A percentile compares a stretch with the other conserved stretches of the same genome.
phyloP scores from a whole-genome alignment of 1,140 invertebrate genomes.

The Teleogryllus occipitalis region DNA sequence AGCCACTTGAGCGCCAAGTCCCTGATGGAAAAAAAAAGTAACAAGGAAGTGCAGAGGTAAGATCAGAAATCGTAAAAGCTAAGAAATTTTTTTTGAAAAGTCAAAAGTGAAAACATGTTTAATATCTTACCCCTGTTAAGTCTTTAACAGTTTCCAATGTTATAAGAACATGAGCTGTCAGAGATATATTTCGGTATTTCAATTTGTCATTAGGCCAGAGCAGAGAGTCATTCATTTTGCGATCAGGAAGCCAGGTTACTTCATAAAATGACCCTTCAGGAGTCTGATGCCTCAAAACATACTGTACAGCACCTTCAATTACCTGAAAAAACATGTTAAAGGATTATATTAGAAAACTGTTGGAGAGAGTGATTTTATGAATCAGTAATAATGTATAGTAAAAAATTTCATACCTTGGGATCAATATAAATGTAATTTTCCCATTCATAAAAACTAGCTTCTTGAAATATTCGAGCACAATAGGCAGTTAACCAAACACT shows the following conservation, averaged over 20 bases:
- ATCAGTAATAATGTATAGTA: not conserved
- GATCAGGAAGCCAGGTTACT: slow-evolving; percentile 67
- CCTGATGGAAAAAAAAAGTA: slow-evolving; percentile 32
- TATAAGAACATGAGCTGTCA: slow-evolving; percentile 84
- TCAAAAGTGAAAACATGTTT: not conserved
- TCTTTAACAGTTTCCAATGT: slow-evolving; percentile 75
- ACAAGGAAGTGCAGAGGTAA: not conserved
- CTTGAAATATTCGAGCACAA: slow-evolving; percentile 73
- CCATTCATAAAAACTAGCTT: slow-evolving; percentile 87
- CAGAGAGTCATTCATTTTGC: slow-evolving; percentile 71
- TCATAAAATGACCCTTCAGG: slow-evolving; percentile 78
- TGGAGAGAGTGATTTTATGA: not conserved
- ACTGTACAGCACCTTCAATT: slow-evolving; percentile 66
- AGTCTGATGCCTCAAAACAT: slow-evolving; percentile 72
- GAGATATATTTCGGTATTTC: slow-evolving; percentile 65
- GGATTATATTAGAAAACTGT: not conserved
- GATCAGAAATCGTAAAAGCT: not conserved
- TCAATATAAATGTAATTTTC: slow-evolving; percentile 89
- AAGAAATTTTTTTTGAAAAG: not conserved
- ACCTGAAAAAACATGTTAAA: slow-evolving; percentile 37
- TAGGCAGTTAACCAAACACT: slow-evolving; percentile 84
- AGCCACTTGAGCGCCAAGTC: slow-evolving; percentile 60
- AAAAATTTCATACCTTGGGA: slow-evolving; percentile 42
- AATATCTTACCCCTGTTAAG: slow-evolving; percentile 51
- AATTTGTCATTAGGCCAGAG: slow-evolving; percentile 41